These are phyloP conservation scores for Zoanthus solanderi DNA, from an alignment of 92 coral and sea anemone genomes.

Conservation along the genomic window DNA sequence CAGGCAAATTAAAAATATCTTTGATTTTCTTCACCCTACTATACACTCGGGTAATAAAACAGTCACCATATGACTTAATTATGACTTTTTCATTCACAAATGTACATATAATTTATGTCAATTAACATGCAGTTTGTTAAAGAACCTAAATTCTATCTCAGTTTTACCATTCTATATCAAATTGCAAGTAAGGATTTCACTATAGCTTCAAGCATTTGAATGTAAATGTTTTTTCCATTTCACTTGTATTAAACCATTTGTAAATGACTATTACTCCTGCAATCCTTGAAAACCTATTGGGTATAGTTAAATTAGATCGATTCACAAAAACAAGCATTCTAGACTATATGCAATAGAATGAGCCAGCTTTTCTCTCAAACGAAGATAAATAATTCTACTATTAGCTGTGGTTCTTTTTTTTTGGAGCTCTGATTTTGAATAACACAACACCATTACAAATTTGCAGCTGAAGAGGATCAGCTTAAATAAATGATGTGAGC, in stretches of 20 bases:
- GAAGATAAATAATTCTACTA: neutral
- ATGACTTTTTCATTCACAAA: neutral
- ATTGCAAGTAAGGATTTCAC: neutral
- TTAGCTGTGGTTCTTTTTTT: neutral
- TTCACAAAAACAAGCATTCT: slow-evolving; percentile 20
- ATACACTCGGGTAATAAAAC: no score
- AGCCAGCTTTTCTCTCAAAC: neutral
- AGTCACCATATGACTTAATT: no score
- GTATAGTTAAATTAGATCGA: slow-evolving; percentile 12
- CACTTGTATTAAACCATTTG: neutral
- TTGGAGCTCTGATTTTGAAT: neutral
- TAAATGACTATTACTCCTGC: slow-evolving; percentile 1
- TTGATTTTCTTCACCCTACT: no score
- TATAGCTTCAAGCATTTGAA: neutral
- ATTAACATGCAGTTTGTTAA: neutral
- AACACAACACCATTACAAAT: slow-evolving; percentile 1
- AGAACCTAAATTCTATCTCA: neutral
- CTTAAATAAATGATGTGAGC: neutral
- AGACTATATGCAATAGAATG: neutral
- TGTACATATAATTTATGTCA: neutral
- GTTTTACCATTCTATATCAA: neutral
- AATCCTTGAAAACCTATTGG: neutral
- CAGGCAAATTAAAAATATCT: no score
- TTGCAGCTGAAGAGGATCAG: slow-evolving; percentile 1
- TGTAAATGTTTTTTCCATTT: neutral